Evolutionary conservation across 2,888 invertebrate species (phyloP).

Genomic region (Synanthedon vespiformis): DNA sequence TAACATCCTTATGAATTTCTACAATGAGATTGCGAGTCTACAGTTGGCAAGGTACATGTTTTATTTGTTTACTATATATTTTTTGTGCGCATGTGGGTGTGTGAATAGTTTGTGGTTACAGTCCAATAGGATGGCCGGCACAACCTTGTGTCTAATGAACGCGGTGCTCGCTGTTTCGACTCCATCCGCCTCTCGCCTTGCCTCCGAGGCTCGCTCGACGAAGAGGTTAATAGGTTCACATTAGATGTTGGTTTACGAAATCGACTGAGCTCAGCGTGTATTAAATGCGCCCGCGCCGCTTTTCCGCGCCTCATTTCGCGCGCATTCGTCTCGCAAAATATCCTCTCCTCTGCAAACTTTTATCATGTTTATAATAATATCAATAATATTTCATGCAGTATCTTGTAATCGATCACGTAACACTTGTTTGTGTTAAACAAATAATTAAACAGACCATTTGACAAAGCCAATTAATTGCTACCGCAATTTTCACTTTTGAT

Average conservation of each 20-base stretch:
- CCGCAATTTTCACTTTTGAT: conserved; percentile 24
- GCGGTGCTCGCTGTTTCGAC: conserved; percentile 56
- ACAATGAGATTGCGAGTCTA: conserved; percentile 67
- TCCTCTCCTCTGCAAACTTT: not conserved
- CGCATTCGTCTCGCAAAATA: conserved; percentile 31
- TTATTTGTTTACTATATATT: conserved; percentile 53
- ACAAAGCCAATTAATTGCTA: not conserved
- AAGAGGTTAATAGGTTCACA: conserved; percentile 72
- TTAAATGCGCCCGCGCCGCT: conserved; percentile 46
- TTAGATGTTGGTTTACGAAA: conserved; percentile 69
- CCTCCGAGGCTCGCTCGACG: conserved; percentile 54
- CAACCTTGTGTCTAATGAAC: conserved; percentile 69
- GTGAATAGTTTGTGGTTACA: conserved; percentile 18
- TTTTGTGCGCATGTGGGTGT: conserved; percentile 8
- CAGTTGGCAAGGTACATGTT: conserved; percentile 64
- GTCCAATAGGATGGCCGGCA: conserved; percentile 38
- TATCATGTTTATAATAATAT: not conserved
- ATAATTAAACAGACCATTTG: not conserved
- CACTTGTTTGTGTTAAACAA: not conserved
- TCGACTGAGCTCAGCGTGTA: conserved; percentile 38
- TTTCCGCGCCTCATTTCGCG: conserved; percentile 57
- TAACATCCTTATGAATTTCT: conserved; percentile 62
- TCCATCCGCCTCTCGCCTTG: conserved; percentile 67
- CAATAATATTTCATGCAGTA: no score
- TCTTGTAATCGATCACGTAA: not conserved